Evolutionary conservation across 2,113 vertebrate genomes (phyloP), one percentile per base, ranked within the genome.

Genomic region (Eulemur rufifrons): DNA sequence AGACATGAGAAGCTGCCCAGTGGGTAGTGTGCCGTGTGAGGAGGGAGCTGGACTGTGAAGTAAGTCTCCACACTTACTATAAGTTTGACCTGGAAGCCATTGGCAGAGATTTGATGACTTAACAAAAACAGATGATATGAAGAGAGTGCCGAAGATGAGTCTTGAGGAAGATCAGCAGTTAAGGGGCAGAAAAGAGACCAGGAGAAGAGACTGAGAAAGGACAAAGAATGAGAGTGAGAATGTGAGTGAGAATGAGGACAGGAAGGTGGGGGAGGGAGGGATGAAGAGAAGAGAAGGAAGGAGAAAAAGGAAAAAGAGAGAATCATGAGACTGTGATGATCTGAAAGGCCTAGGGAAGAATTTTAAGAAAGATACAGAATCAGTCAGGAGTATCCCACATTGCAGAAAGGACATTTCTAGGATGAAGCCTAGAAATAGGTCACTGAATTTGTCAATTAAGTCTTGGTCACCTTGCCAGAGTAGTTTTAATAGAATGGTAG

Each of bases 231-330:
- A 63, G 27, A 18, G 39, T n/a, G 23, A 76, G 21, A 52, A 39
- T 1, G 37, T 54, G 37, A 54, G 34, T 10, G 8, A 32, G 20
- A 42, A 32, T 7, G 23, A 9, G 37, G 25, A 4, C 0, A 14
- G 9, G 27, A 11, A 8, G 8, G 1, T 2, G 6, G 4, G 13
- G 15, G 13, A 27, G 23, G 2, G 10, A 39, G 32, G 2, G 12
- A 32, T 1, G 29, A 20, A 61, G 15, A 27, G 10, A 8, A 25
- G 3, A 3, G 29, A 10, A 8, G 13, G 5, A 39, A 15, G n/a
- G 12, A 68, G 63, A 45, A n/a, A 20, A 27, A 92, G 32, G 23
- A 17, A 8, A 23, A n/a, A 73, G 52, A 64, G 5, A 32, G 9
- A 84, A 18, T 34, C 45, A 6, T 25, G 61, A 59, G 52, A 23